Evolutionary conservation across 2,888 invertebrate genomes (phyloP).

Genomic region (Dasypolia templi): DNA sequence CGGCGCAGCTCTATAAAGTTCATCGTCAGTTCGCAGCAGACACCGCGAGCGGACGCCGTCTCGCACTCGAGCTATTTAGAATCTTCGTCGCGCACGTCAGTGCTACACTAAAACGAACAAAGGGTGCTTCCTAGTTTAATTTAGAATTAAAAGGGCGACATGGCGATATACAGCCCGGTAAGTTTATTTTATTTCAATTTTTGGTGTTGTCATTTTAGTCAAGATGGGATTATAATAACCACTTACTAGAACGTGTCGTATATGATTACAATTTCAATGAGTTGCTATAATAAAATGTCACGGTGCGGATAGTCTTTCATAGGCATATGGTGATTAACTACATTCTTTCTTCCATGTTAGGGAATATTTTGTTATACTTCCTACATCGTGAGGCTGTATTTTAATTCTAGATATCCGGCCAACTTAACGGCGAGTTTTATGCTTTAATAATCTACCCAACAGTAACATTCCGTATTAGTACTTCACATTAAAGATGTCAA

Average conservation of each 20-base stretch:
- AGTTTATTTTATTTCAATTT: constrained; percentile 69
- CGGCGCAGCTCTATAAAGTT: constrained; percentile 78
- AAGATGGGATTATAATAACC: constrained; percentile 56
- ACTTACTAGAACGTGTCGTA: constrained; percentile 49
- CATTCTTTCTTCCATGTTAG: constrained; percentile 36
- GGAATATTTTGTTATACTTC: constrained; percentile 23
- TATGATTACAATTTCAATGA: constrained; percentile 64
- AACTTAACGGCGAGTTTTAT: background rate
- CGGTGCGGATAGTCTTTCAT: constrained; percentile 45
- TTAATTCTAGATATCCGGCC: constrained; percentile 9
- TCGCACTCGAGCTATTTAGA: constrained; percentile 61
- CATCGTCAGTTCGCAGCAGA: constrained; percentile 73
- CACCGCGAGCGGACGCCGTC: constrained; percentile 79
- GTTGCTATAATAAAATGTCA: constrained; percentile 62
- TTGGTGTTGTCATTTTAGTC: constrained; percentile 20
- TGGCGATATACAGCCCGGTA: constrained; percentile 81
- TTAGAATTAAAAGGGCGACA: constrained; percentile 82
- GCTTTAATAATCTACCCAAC: background rate
- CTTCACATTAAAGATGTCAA: background rate
- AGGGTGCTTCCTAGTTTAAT: constrained; percentile 84
- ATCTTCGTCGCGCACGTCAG: constrained; percentile 68
- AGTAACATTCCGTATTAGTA: background rate
- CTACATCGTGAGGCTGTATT: constrained; percentile 7
- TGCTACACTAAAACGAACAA: constrained; percentile 78
- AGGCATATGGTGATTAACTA: constrained; percentile 41